Conservation (phyloP, 1,140 invertebrate species). For the Bacillus rossius region DNA sequence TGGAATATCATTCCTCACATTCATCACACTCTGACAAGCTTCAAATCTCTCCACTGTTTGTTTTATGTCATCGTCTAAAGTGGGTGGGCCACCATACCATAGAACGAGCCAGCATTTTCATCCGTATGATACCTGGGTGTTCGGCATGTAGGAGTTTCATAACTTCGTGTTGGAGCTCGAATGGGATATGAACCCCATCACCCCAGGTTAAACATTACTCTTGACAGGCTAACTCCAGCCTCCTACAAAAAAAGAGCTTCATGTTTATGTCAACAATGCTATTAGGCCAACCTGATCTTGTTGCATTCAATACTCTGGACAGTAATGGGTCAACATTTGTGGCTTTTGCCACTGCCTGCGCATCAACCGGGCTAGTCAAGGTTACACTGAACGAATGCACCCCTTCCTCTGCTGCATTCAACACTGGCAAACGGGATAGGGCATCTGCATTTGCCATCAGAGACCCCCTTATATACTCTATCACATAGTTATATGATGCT, state of each 20-base stretch:
- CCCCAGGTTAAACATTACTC: constrained; percentile 13
- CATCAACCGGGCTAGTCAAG: constrained; percentile 37
- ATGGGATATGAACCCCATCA: constrained; percentile 31
- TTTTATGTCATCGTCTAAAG: constrained; percentile 33
- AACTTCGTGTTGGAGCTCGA: constrained; percentile 19
- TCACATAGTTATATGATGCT: no score
- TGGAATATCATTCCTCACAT: background rate
- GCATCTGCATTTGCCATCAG: no score
- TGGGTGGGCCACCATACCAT: constrained; percentile 35
- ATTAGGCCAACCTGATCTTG: background rate
- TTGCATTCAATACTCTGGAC: background rate
- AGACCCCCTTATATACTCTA: no score
- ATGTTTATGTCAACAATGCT: background rate
- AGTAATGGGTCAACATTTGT: no score
- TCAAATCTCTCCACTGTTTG: constrained; percentile 3
- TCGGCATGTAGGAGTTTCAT: constrained; percentile 31
- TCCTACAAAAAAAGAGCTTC: background rate
- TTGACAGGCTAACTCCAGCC: background rate
- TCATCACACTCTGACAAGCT: background rate
- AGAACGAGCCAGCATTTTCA: constrained; percentile 35
- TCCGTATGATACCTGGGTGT: constrained; percentile 34
- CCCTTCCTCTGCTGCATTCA: no score
- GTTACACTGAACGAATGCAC: no score
- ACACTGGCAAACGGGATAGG: no score
- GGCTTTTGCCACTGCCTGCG: constrained; percentile 31